Evolutionary conservation across 2,797 vertebrate species (phyloP).

Genomic region (Hylomyscus alleni): DNA sequence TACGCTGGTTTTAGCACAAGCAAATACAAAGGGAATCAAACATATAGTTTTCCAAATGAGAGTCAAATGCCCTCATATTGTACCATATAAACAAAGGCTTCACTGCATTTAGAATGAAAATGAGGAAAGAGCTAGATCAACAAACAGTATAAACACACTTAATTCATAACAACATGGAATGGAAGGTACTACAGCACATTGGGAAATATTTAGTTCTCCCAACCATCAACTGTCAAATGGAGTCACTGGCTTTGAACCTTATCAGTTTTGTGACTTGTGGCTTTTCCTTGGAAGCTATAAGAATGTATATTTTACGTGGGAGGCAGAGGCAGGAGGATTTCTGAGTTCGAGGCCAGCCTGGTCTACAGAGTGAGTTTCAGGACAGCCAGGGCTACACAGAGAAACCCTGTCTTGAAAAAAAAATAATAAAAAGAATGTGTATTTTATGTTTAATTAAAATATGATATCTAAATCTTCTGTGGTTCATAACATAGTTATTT

Average conservation of each 20-base stretch:
- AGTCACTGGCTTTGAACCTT: background rate
- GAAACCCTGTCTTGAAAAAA: too few relatives aligned
- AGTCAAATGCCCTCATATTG: background rate
- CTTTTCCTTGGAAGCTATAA: background rate
- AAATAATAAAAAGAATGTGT: background rate
- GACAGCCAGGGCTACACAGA: too few relatives aligned
- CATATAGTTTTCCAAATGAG: slow-evolving; percentile 4
- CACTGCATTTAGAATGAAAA: slow-evolving; percentile 8
- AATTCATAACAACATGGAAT: background rate
- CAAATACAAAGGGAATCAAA: slow-evolving; percentile 53
- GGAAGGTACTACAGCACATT: background rate
- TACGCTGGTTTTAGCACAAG: background rate
- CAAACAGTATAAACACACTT: background rate
- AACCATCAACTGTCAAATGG: slow-evolving; percentile 23
- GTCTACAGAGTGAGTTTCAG: too few relatives aligned
- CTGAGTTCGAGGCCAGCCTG: too few relatives aligned
- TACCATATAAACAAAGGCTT: slow-evolving; percentile 3
- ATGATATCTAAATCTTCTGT: slow-evolving; percentile 19
- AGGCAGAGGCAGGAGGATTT: too few relatives aligned
- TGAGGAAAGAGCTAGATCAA: background rate
- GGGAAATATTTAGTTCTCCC: background rate
- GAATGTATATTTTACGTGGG: background rate
- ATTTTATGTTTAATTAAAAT: slow-evolving; percentile 16
- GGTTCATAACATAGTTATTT: background rate
- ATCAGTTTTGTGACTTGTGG: background rate